Evolutionary conservation across 2,797 vertebrate genomes (phyloP).

Genomic region (Podargus strigoides): DNA sequence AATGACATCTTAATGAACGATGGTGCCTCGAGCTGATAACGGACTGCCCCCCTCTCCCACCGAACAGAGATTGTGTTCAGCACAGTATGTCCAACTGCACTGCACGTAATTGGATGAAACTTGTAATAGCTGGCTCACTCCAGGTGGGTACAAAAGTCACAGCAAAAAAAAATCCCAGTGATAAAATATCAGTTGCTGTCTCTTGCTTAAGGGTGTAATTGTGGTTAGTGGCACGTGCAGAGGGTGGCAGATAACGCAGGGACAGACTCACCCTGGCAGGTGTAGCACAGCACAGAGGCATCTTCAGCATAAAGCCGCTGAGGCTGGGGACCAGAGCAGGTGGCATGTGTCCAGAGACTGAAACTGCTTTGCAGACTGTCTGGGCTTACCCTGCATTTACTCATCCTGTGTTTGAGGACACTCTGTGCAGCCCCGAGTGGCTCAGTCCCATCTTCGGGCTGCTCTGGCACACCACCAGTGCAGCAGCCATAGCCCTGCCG

Average conservation of each 20-base stretch:
- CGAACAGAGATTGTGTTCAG: background rate
- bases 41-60: slow-evolving; percentile 2
- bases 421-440: accelerated
- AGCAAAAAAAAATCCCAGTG: background rate
- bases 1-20: slow-evolving; percentile 58
- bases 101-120: slow-evolving; percentile 41
- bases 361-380: background rate
- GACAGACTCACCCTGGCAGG: background rate
- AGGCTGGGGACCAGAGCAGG: background rate
- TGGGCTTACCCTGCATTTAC: background rate
- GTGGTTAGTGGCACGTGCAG: background rate
- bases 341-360: background rate
- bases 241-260: background rate
- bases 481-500: accelerated
- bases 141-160: slow-evolving; percentile 4
- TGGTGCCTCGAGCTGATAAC: slow-evolving; percentile 20
- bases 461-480: background rate
- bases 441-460: background rate
- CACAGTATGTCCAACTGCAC: background rate
- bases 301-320: background rate
- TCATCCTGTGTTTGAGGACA: background rate
- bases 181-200: slow-evolving; percentile 1
- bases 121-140: slow-evolving; percentile 17
- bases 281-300: background rate
- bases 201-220: background rate